These are phyloP conservation scores for Meteorus sp. DNA, from an alignment of 1,140 invertebrate genomes.

Conservation along the genomic window DNA sequence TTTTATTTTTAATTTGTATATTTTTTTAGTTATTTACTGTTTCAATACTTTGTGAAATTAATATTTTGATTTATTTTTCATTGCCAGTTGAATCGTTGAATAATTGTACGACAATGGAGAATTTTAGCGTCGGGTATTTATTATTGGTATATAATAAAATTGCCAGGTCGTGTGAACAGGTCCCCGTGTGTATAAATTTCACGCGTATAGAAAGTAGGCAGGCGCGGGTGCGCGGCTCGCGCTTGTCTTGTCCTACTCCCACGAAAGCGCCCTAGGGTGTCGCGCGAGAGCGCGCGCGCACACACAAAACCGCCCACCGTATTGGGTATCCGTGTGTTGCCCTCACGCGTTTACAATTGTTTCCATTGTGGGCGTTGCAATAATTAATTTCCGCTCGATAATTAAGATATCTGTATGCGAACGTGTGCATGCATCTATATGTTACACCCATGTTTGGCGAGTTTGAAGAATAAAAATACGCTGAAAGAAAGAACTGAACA, in stretches of 20 bases:
- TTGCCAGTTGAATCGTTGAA: constrained; percentile 4
- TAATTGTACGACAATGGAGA: not conserved
- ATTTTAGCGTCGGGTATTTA: too few species aligned
- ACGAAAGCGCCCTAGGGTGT: constrained; percentile 19
- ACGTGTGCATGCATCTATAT: constrained; percentile 31
- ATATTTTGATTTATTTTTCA: too few species aligned
- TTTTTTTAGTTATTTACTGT: too few species aligned
- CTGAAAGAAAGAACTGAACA: too few species aligned
- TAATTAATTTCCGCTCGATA: constrained; percentile 48
- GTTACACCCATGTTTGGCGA: not conserved
- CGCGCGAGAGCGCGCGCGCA: not conserved
- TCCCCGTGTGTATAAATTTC: constrained; percentile 17
- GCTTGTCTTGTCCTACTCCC: constrained; percentile 7
- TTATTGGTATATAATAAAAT: not conserved
- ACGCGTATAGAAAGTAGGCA: constrained; percentile 5
- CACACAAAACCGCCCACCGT: constrained; percentile 30
- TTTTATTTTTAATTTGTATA: too few species aligned
- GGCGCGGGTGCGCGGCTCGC: too few species aligned
- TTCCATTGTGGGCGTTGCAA: constrained; percentile 39
- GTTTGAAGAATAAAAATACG: not conserved
- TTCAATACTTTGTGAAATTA: too few species aligned
- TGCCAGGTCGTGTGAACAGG: constrained; percentile 8
- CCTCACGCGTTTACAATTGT: too few species aligned
- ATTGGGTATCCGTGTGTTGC: too few species aligned
- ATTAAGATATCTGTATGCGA: constrained; percentile 42